A percentile compares a stretch with the other conserved stretches of the same genome.
Conservation (phyloP, 1,140 invertebrate genomes). For the Parapsyche elsis region DNA sequence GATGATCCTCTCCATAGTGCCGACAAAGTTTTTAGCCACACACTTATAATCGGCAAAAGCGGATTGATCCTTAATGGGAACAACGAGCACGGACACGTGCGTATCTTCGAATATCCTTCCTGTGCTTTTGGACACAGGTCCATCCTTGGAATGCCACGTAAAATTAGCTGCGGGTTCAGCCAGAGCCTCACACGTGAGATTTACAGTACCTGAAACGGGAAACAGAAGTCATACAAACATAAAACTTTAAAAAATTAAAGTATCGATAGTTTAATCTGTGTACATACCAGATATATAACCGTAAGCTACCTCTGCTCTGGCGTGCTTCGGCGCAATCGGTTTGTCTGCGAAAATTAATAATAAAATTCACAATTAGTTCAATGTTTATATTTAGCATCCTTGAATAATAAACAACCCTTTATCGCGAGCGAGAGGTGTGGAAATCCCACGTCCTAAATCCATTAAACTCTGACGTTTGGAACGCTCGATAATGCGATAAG, state of each 20-base stretch:
- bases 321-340: conserved; percentile 51
- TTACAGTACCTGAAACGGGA: conserved; percentile 60
- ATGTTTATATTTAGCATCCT: no score
- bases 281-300: conserved; percentile 61
- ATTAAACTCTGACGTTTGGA: neutral
- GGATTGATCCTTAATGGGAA: conserved; percentile 63
- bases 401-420: neutral
- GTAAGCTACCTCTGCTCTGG: conserved; percentile 59
- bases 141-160: conserved; percentile 65
- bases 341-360: conserved; percentile 52
- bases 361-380: no score
- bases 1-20: conserved; percentile 65
- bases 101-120: conserved; percentile 60
- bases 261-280: neutral
- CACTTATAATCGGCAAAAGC: conserved; percentile 69
- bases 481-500: conserved; percentile 5
- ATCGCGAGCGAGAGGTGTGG: neutral
- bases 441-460: conserved; percentile 1
- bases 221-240: neutral
- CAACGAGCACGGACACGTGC: conserved; percentile 61
- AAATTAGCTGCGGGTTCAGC: conserved; percentile 70
- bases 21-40: conserved; percentile 66
- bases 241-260: no score
- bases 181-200: conserved; percentile 69
- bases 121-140: conserved; percentile 59